Base-by-base conservation (phyloP, 2,113 vertebrate species). In the Hemiprocne comata region DNA sequence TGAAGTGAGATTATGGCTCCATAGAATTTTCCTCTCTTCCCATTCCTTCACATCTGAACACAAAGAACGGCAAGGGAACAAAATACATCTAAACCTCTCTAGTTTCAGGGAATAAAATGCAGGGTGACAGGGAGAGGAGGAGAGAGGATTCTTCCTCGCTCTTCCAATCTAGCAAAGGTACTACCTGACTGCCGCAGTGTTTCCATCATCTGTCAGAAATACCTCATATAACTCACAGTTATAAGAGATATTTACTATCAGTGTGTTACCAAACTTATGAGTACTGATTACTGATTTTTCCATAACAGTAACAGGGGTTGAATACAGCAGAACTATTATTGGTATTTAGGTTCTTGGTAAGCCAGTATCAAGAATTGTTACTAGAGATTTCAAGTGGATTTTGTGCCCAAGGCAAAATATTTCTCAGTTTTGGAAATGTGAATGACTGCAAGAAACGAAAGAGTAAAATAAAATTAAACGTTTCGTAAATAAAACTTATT, bases 161-260 rank as follows among this genome's bases (percentile, higher is more conserved):
- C 40, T 90, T 78, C n/a, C 40, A 48, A 71, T 50, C 61, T 40
- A 88, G 31, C n/a, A 88, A 87, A 85, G 75, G 85, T 85, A 83
- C 18, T 55, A 95, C 87, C 71, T 48, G 34, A 86, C 87, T 92
- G 92, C 90, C 29, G 77, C 93, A 44, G 34, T 77, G 72, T 92
- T 96, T 90, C 85, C 61, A 84, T 10, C 85, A 90, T 42, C 66
- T 96, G 93, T 94, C 92, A 95, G 69, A 91, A 62, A 64, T 15
- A 83, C 21, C 42, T 89, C 36, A 38, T 23, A 9, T 73, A 82
- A 7, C 34, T 65, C 65, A 61, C 75, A 95, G 38, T 46, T 89
- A 44, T 2, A 89, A 72, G 58, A 75, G n/a, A 81, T 53, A 76
- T 12, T 86, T 61, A 55, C 67, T 54, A 83, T 55, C 57, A 71